Evolutionary conservation across 2,888 invertebrate genomes (phyloP), one percentile per base, ranked within the genome.

Genomic region (Sacculina carcini): DNA sequence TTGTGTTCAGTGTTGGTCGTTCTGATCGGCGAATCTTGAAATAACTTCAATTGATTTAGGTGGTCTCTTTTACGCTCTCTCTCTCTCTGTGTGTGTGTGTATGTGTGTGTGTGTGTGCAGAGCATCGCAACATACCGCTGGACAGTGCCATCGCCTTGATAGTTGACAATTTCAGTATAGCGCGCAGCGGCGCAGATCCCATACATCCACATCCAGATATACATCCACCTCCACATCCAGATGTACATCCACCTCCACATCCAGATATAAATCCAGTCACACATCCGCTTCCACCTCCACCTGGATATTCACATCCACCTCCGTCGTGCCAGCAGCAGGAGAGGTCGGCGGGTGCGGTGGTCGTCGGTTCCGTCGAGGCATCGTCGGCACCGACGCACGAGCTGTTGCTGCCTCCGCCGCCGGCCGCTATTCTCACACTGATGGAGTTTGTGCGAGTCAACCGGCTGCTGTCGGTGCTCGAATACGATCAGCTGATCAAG

Each of bases 111-210:
- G 16, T 51, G 57, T 56, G 60, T 63, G 57, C 71, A 78, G 92
- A 90, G 63, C 92, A 92, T 66, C 77, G 92, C 59, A 90, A 92
- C 67, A 92, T 92, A 86, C 89, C 89, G 0, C 63, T 89, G 36
- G 89, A 92, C 52, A 89, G 90, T 66, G 86, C 90, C 0, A 68
- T 90, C 53, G 73, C 73, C 57, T 69, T 90, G 55, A 70, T 92
- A 29, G 73, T 75, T 9, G 73, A 78, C 1, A 81, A 84, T 60
- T 78, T 76, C 61, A n/a, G n/a, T n/a, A n/a, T n/a, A n/a, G n/a
- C n/a, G n/a, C n/a, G n/a, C n/a, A n/a, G n/a, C n/a, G n/a, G n/a
- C n/a, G n/a, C n/a, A n/a, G n/a, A n/a, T n/a, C n/a, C n/a, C n/a
- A 10, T 6, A 28, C 24, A 28, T 44, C 5, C 16, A 28, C 16